A percentile compares a stretch with the other conserved stretches of the same genome.
Evolutionary conservation across 2,888 invertebrate species (phyloP).

Genomic region (Hirtodrosophila trivittata): DNA sequence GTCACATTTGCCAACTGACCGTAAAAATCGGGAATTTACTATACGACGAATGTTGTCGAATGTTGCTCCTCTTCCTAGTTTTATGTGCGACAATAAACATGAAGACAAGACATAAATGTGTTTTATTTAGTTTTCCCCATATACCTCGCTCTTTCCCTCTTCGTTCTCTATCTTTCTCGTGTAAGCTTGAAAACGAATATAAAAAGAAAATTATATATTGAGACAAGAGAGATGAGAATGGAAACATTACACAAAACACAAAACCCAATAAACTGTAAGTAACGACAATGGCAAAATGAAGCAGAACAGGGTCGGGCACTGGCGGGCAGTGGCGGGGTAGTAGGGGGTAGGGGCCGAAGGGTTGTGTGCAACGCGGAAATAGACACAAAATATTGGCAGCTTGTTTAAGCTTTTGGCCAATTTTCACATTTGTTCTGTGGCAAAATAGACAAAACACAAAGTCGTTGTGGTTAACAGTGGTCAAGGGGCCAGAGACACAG

Average conservation of each 20-base stretch:
- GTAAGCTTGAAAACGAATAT: constrained; percentile 54
- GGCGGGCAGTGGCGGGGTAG: constrained; percentile 1
- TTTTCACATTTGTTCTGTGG: constrained; percentile 62
- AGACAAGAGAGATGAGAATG: constrained; percentile 47
- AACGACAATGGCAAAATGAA: constrained; percentile 60
- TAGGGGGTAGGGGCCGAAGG: not conserved
- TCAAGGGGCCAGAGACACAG: no score
- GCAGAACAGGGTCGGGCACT: no score
- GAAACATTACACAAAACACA: constrained; percentile 58
- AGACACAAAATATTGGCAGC: constrained; percentile 77
- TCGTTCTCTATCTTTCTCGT: constrained; percentile 13
- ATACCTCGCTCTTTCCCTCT: not conserved
- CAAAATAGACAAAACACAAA: constrained; percentile 27
- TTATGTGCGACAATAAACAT: constrained; percentile 79
- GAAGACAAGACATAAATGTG: constrained; percentile 72
- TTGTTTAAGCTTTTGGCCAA: constrained; percentile 76
- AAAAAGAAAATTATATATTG: constrained; percentile 27
- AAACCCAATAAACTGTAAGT: constrained; percentile 76
- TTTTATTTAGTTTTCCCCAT: constrained; percentile 44
- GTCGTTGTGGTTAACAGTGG: constrained; percentile 61
- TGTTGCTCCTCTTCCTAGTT: constrained; percentile 34
- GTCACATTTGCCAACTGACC: constrained; percentile 68
- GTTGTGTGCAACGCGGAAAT: constrained; percentile 51
- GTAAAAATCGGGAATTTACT: constrained; percentile 65
- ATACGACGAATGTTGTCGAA: constrained; percentile 3